Evolutionary conservation across 2,797 vertebrate species (phyloP), one percentile per base, ranked within the genome.

Genomic region (Alcedo quadribrachys): DNA sequence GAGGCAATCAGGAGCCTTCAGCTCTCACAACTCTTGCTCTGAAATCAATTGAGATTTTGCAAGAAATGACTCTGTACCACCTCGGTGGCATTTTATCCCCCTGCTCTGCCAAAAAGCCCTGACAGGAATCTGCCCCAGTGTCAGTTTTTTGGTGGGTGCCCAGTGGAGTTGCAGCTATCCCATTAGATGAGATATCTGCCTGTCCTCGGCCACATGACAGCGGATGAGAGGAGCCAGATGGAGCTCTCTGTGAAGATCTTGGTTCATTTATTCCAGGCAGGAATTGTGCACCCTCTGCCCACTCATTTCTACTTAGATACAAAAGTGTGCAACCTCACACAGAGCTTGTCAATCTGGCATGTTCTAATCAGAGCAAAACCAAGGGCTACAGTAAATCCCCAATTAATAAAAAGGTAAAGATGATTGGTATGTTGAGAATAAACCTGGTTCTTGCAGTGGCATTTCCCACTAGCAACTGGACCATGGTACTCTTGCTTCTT

Each of bases 231-330:
- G 48, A 80, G 89, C 82, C 91, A 96, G 87, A 95, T 77, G 85
- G 87, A 94, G 63, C 87, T 86, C 87, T 79, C 92, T 5, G 30
- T 40, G 91, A 73, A 63, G 80, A 81, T 75, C 67, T 81, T 86
- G 74, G 63, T 54, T 95, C 91, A 83, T 93, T 96, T 91, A 91
- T 67, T 93, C 78, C 74, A 76, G 66, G 74, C 82, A 91, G 93
- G 89, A 92, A 54, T 45, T 6, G 3, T 0, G 0, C 32, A 76
- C 67, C 77, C 80, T 85, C 92, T 94, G 82, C 85, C 80, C 67
- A 73, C 77, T 90, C 62, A 11, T 85, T 93, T 78, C 85, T 83
- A 51, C 82, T 83, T 20, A 67, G 40, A 35, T 50, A 92, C 77
- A 89, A 95, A 93, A n/a, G 50, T 35, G 45, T 80, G 85, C 89